Conservation (phyloP, 1,140 invertebrate genomes). For the Mycetomoellerius zeteki region DNA sequence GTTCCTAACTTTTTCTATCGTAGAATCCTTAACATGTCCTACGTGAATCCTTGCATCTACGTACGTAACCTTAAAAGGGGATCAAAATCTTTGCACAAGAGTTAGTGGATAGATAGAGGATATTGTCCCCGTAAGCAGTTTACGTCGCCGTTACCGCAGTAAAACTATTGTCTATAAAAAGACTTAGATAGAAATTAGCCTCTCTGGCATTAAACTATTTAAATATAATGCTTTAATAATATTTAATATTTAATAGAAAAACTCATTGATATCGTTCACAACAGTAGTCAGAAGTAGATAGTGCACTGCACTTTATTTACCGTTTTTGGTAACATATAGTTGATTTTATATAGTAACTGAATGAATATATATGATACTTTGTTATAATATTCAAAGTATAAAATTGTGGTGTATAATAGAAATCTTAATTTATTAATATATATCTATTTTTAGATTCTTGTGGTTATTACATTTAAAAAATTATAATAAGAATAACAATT, state of each 20-base stretch:
- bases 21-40: constrained; percentile 7
- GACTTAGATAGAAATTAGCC: not conserved
- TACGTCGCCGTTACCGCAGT: not conserved
- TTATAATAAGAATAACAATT: not conserved
- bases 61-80: constrained; percentile 9
- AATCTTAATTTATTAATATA: too few species aligned
- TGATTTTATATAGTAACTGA: not conserved
- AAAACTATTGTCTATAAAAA: not conserved
- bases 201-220: constrained; percentile 15
- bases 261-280: not conserved
- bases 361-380: not conserved
- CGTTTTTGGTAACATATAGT: not conserved
- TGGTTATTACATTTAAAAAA: not conserved
- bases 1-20: not conserved
- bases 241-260: not conserved
- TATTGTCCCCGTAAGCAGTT: constrained; percentile 10
- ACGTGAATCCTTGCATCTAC: constrained; percentile 1
- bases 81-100: constrained; percentile 12
- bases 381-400: not conserved
- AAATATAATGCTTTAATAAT: not conserved
- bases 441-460: too few species aligned
- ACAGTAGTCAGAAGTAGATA: not conserved
- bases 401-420: not conserved
- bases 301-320: not conserved
- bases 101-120: not conserved